Evolutionary conservation across 2,797 vertebrate species (phyloP).

Genomic region (Strix occidentalis): DNA sequence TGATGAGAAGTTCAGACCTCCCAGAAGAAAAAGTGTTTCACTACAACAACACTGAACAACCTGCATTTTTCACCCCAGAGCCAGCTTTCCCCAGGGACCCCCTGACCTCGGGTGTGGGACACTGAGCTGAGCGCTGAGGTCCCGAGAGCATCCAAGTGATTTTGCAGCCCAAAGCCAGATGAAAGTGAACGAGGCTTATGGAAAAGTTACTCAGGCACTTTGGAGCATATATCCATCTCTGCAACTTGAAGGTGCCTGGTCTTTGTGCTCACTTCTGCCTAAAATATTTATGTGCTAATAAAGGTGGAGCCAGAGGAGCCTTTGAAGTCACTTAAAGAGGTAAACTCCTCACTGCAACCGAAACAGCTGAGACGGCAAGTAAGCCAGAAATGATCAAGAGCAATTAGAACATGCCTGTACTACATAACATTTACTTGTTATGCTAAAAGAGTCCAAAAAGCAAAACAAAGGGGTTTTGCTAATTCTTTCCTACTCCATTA

Average conservation of each 20-base stretch:
- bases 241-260: not conserved
- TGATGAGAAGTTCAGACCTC: not conserved
- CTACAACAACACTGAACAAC: not conserved
- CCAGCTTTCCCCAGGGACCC: not conserved
- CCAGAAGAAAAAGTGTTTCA: not conserved
- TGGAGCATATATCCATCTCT: not conserved
- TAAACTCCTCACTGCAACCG: not conserved
- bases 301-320: not conserved
- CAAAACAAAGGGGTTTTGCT: not conserved
- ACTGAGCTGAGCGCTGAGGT: accelerated
- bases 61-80: not conserved
- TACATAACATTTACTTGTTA: not conserved
- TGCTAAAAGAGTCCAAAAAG: not conserved
- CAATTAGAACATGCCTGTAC: not conserved
- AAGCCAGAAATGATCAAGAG: not conserved
- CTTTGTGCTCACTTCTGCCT: not conserved
- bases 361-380: not conserved
- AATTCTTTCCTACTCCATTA: conserved; percentile 4
- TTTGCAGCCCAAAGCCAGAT: not conserved
- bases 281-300: not conserved
- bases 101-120: not conserved
- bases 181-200: not conserved
- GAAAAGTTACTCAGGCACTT: not conserved
- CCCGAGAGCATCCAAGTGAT: not conserved
- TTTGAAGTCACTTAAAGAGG: not conserved